Conservation (phyloP, 2,113 vertebrate genomes). For the Cebus imitator region DNA sequence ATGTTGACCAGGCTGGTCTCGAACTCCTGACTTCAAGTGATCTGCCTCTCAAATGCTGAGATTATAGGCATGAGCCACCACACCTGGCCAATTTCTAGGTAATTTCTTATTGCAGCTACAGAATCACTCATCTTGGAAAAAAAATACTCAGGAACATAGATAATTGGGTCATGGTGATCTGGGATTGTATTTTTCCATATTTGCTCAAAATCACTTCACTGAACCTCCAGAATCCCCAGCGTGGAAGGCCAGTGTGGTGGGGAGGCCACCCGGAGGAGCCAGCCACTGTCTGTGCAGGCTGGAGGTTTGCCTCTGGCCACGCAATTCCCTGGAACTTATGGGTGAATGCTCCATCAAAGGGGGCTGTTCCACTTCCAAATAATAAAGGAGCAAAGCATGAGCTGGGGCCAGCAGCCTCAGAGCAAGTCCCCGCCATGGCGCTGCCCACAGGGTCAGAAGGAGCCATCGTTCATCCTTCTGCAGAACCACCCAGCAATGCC, state of each 20-base stretch:
- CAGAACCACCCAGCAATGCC: not conserved
- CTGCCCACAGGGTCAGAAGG: not conserved
- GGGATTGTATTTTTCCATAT: not conserved
- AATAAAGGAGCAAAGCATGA: not conserved
- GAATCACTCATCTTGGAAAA: not conserved
- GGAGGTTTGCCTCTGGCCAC: accelerated
- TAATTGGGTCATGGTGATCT: not conserved
- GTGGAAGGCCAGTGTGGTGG: not conserved
- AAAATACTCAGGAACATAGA: not conserved
- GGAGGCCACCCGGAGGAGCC: not conserved
- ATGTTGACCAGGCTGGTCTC: not conserved
- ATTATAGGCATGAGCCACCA: no score
- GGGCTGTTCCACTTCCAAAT: not conserved
- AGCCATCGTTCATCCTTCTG: not conserved
- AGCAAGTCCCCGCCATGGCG: not conserved
- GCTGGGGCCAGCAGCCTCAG: not conserved
- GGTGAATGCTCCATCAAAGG: not conserved
- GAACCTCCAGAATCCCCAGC: not conserved
- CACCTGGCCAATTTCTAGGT: not conserved
- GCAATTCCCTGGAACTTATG: not conserved
- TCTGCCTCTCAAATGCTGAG: no score
- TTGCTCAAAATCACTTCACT: not conserved
- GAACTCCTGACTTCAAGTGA: no score
- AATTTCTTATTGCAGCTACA: no score
- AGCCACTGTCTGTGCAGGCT: not conserved